Conservation (phyloP, 2,113 vertebrate species). For the Orientallactaga bullata region DNA sequence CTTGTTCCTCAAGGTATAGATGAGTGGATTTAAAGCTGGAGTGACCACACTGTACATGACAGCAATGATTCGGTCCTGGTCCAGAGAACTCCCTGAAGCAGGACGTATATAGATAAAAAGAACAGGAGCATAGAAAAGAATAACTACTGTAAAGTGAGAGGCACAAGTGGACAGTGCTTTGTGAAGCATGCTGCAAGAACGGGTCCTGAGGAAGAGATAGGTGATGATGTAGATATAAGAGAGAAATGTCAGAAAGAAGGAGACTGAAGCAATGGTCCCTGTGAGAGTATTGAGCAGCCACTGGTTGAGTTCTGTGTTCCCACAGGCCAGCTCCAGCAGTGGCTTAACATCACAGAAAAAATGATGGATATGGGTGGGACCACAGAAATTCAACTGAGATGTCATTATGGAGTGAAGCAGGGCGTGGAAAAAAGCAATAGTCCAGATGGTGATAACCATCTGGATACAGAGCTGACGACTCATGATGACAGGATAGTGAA, state of each 20-base stretch:
- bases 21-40: conserved; percentile 55
- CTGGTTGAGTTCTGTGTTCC: conserved; percentile 60
- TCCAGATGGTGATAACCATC: background rate
- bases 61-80: conserved; percentile 19
- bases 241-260: conserved; percentile 59
- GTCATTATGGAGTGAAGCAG: conserved; percentile 62
- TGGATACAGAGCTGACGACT: background rate
- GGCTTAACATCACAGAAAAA: conserved; percentile 72
- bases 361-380: conserved; percentile 4
- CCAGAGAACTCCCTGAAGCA: background rate
- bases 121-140: conserved; percentile 38
- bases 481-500: conserved; percentile 57
- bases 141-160: conserved; percentile 49
- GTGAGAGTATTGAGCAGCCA: conserved; percentile 56
- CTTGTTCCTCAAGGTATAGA: conserved; percentile 71
- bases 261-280: background rate
- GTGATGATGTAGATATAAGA: conserved; percentile 70
- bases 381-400: conserved; percentile 57
- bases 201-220: conserved; percentile 38
- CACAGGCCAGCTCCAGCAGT: conserved; percentile 64
- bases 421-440: conserved; percentile 61
- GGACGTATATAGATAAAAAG: background rate
- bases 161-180: conserved; percentile 58
- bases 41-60: conserved; percentile 63
- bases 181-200: background rate